phyloP scores from a whole-genome alignment of 2,888 invertebrate species.

The Eretmocerus hayati region DNA sequence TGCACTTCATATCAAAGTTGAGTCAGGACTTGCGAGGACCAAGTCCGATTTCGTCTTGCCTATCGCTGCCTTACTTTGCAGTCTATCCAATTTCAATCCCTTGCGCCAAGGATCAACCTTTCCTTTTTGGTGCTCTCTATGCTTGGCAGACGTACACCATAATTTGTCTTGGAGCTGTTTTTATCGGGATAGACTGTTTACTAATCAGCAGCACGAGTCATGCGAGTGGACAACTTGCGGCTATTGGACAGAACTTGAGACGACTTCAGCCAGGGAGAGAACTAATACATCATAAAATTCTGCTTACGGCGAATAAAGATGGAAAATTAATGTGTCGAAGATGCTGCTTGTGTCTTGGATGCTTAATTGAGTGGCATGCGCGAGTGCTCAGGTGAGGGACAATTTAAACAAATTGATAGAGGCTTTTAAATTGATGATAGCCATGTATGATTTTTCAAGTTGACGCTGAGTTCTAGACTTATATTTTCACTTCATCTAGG shows the following conservation, averaged over 20 bases:
- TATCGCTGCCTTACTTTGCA: not conserved
- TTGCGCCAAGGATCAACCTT: not conserved
- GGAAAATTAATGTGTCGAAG: no score
- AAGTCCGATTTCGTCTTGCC: no score
- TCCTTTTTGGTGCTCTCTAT: not conserved
- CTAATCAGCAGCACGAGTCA: slow-evolving; percentile 21
- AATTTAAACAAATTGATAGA: no score
- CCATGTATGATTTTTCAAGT: no score
- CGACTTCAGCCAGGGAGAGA: not conserved
- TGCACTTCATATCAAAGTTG: no score
- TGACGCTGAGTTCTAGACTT: no score
- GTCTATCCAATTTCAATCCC: not conserved
- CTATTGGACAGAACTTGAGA: slow-evolving; percentile 14
- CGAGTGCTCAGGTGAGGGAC: slow-evolving; percentile 15
- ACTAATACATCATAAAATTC: no score
- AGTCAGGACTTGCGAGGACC: no score
- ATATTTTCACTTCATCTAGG: no score
- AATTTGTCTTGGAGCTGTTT: not conserved
- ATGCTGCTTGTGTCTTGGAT: slow-evolving; percentile 11
- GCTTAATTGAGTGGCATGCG: slow-evolving; percentile 22
- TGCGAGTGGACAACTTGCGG: slow-evolving; percentile 23
- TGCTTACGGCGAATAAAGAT: no score
- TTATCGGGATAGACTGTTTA: slow-evolving; percentile 16
- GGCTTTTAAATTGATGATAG: no score
- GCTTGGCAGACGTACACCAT: not conserved